Conservation (phyloP, 2,113 vertebrate species). For the Dromiciops gliroides region DNA sequence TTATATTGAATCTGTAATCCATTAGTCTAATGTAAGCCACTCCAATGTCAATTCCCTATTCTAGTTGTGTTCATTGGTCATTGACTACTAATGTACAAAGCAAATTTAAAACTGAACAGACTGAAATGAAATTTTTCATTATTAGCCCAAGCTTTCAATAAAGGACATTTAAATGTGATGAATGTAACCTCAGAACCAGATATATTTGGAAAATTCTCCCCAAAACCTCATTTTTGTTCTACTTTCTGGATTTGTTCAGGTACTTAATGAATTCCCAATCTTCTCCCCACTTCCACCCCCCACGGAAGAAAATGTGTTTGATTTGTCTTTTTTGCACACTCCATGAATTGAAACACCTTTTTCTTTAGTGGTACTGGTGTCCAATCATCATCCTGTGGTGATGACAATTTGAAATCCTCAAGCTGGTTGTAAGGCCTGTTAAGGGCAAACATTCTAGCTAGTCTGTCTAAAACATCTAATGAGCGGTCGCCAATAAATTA, state of each 20-base stretch:
- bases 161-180: not conserved
- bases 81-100: not conserved
- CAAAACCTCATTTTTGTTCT: not conserved
- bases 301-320: not conserved
- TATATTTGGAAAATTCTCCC: not conserved
- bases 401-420: not conserved
- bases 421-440: not conserved
- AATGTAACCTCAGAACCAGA: not conserved
- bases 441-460: no score
- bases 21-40: not conserved
- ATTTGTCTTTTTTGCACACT: not conserved
- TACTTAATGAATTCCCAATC: not conserved
- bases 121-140: not conserved
- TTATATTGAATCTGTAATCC: not conserved
- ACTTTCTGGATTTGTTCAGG: not conserved
- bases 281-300: not conserved
- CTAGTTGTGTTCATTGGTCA: not conserved
- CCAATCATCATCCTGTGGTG: not conserved
- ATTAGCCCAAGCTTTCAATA: not conserved
- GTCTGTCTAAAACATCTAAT: no score
- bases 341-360: not conserved
- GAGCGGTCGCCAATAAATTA: no score
- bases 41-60: fast-evolving
- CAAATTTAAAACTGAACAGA: not conserved
- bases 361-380: not conserved